Base-by-base conservation (phyloP, 2,113 vertebrate species). In the Uria aalge region DNA sequence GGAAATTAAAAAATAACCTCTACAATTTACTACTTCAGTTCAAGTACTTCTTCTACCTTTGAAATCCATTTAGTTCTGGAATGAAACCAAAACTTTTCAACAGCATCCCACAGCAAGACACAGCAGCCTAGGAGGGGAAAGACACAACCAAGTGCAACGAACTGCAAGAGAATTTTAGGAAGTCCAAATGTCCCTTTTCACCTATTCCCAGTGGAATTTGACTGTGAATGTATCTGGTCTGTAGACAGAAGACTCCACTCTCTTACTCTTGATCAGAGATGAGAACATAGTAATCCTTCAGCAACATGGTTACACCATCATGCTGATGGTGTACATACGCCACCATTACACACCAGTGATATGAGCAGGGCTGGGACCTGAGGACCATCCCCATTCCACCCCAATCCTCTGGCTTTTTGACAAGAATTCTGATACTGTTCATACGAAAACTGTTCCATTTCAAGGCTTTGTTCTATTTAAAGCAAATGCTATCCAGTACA, bases 391-490 rank as follows among this genome's bases (percentile, higher is more conserved):
- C 34, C 40, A 75, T 30, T 8, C 48, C 83, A 55, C 11, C 10
- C 56, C 18, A 83, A 90, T 29, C 22, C 36, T 83, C 55, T 43
- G 64, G 50, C 23, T 55, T 74, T 78, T 62, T 4, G 0, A 16
- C 43, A 87, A 81, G 30, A 83, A 66, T 88, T 71, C 64, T 72
- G 64, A 90, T 52, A 45, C 12, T 12, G 29, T 57, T 64, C 47
- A 18, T 38, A 17, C 7, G 53, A 93, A 88, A 94, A 77, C 64
- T 27, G 30, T 59, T n/a, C 59, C 50, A 21, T 76, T 83, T 83
- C 59, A 87, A 68, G 48, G 27, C 38, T 93, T 83, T 94, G 45
- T 72, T 95, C 91, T 87, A 53, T 64, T 89, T 68, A 88, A 95
- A 94, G 52, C 27, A 66, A 92, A 75, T 75, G 52, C 56, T 64